Base-by-base conservation (phyloP, 2,888 invertebrate species). In the Branchipolynoe longqiensis region DNA sequence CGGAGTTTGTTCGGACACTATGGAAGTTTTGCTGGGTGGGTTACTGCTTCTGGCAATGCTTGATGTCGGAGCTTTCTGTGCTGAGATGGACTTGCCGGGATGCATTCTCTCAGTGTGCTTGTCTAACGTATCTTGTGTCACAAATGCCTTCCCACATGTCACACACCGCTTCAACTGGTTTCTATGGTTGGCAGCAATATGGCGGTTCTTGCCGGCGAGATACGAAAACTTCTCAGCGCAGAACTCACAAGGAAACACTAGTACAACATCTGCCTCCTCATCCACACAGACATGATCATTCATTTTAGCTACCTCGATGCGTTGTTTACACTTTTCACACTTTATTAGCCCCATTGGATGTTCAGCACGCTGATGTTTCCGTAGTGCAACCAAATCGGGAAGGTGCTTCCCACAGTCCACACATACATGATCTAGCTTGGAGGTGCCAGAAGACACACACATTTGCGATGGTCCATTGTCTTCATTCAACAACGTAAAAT, bases 101-200 rank as follows among this genome's bases (percentile, higher is more conserved):
- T 78, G 78, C 78, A 78, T 78, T 48, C 28, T 78, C 41, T 41
- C 28, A 18, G 28, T 78, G 48, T 78, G 78, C 33, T 78, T 78
- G 18, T 78, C 48, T 25, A 78, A 31, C 18, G 78, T 78, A 14
- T 78, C 78, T 48, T 78, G 48, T 1, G 78, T 78, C 0, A 78
- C 78, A 31, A 78, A 78, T 41, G 78, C 78, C 78, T 78, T 78
- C 14, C 78, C 78, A 78, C 78, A 78, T n/a, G 18, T 41, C 78
- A 54, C 28, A 22, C 78, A 78, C 4, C 78, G 41, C 25, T 78
- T 78, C 4, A 78, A 25, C 48, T 78, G 1, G 28, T 54, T 78
- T 28, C 54, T 41, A 78, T 78, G 78, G 8, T 41, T 48, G 18
- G 31, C 18, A 78, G 78, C 78, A n/a, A 78, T 48, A 31, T 78